Percentiles rank a stretch among this genome's conserved stretches.
Conservation (phyloP, 2,888 invertebrate genomes). For the Lissocephala sabroskyi region DNA sequence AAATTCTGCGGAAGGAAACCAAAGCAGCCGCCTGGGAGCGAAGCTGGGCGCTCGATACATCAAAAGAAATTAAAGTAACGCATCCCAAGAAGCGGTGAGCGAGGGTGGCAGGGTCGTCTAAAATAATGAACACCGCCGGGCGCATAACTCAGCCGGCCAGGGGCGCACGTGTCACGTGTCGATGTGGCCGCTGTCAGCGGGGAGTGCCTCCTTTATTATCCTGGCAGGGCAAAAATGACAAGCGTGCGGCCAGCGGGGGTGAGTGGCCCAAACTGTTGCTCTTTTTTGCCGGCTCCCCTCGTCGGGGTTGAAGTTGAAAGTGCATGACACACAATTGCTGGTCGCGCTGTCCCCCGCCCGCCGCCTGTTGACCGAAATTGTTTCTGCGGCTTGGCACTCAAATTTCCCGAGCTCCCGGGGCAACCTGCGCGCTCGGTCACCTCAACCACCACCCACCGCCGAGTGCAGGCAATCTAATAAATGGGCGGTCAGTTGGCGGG, state of each 20-base stretch:
- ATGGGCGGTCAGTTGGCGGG: slow-evolving; percentile 16
- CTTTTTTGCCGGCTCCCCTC: slow-evolving; percentile 35
- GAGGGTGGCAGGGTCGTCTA: slow-evolving; percentile 32
- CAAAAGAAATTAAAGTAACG: slow-evolving; percentile 58
- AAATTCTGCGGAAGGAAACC: too few species aligned
- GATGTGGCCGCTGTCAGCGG: not conserved
- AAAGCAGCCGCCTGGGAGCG: too few species aligned
- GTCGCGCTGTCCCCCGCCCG: slow-evolving; percentile 16
- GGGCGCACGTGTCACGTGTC: slow-evolving; percentile 37
- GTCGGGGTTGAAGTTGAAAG: slow-evolving; percentile 51
- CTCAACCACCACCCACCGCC: slow-evolving; percentile 13
- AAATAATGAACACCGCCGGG: slow-evolving; percentile 43
- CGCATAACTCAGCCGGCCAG: slow-evolving; percentile 6
- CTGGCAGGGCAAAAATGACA: too few species aligned
- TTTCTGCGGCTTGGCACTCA: slow-evolving; percentile 63
- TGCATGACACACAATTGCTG: slow-evolving; percentile 61
- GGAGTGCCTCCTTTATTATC: not conserved
- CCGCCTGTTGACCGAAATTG: slow-evolving; percentile 28
- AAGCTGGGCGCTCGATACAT: slow-evolving; percentile 41
- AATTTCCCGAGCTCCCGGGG: slow-evolving; percentile 30
- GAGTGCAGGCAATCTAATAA: slow-evolving; percentile 52
- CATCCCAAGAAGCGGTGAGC: slow-evolving; percentile 7
- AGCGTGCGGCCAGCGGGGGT: slow-evolving; percentile 5
- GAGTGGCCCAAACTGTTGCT: slow-evolving; percentile 44
- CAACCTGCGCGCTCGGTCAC: too few species aligned